Evolutionary conservation across 2,888 invertebrate genomes (phyloP).

Genomic region (Volucella inanis): DNA sequence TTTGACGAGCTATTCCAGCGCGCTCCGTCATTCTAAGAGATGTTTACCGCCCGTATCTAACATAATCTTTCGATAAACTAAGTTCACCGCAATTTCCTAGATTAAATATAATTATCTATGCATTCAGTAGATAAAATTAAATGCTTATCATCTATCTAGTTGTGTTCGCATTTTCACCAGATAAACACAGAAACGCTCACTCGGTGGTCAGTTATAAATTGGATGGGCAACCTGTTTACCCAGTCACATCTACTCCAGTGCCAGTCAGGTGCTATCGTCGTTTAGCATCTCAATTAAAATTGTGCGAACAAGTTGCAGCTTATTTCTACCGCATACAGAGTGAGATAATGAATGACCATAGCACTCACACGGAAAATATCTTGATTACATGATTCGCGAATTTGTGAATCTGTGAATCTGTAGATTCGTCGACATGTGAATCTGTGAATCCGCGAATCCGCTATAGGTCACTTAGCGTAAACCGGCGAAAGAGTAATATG

Average conservation of each 20-base stretch:
- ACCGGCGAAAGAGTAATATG: constrained; percentile 50
- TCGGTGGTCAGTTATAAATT: constrained; percentile 1
- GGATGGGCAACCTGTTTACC: constrained; percentile 13
- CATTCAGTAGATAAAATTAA: no score
- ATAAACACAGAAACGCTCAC: constrained; percentile 1
- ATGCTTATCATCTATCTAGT: constrained; percentile 13
- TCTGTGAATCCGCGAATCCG: constrained; percentile 45
- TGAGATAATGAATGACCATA: constrained; percentile 38
- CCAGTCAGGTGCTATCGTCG: constrained; percentile 44
- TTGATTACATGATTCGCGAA: constrained; percentile 42
- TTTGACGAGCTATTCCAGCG: no score
- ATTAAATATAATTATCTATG: no score
- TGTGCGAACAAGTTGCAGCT: constrained; percentile 59
- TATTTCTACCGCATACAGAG: constrained; percentile 9
- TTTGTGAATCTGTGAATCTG: constrained; percentile 13
- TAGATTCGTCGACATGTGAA: no score
- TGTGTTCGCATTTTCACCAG: constrained; percentile 15
- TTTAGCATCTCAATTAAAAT: constrained; percentile 71
- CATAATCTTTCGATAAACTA: no score
- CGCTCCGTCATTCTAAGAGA: no score
- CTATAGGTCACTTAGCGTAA: constrained; percentile 68
- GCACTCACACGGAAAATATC: constrained; percentile 49
- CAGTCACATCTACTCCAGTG: background rate
- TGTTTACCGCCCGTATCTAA: no score
- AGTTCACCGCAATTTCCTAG: no score